Evolutionary conservation across 1,140 invertebrate species (phyloP), one percentile per base, ranked within the genome.

Genomic region (Cydia splendana): DNA sequence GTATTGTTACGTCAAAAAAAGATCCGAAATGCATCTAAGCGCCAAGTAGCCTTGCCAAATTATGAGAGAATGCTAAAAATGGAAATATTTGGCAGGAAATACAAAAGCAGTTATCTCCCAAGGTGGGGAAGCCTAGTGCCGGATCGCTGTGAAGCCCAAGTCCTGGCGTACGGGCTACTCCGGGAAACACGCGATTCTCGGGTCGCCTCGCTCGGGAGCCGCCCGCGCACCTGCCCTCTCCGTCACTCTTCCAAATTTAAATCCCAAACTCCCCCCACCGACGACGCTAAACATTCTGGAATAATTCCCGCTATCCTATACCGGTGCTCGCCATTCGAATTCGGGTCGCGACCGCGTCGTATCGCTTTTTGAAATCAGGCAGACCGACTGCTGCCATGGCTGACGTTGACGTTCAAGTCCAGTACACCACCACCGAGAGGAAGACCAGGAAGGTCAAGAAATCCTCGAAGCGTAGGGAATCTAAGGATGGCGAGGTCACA

Each of bases 401-500:
- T 91, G 97, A 97, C 94, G 97, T 97, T 88, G 97, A 97, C 93
- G 95, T 96, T 78, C 95, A 96, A 94, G 96, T 96, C 94, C 96
- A 97, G 94, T 97, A 95, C 91, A 96, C 96, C 86, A 96, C 96
- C 85, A 96, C 96, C 82, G 96, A 97, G 94, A 95, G 96, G 91
- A 97, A 97, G 94, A 96, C 96, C 90, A 96, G 96, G 93, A 97
- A 97, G 95, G 96, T 97, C 94, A 97, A 97, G 95, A 98, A 97
- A 94, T 95, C 95, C 83, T 96, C 95, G 78, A 97, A 96, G 89
- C 95, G 96, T 88, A 95, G 96, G 91, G 96, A 97, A 89, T 96
- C 95, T 83, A 94, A 95, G 88, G 95, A 96, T 88, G 96, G 95
- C 82, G 96, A 97, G 91, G 95, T 97, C 89, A 96, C 95, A 91